Base-by-base conservation (phyloP, 2,113 vertebrate genomes). In the Sminthopsis crassicaudata region DNA sequence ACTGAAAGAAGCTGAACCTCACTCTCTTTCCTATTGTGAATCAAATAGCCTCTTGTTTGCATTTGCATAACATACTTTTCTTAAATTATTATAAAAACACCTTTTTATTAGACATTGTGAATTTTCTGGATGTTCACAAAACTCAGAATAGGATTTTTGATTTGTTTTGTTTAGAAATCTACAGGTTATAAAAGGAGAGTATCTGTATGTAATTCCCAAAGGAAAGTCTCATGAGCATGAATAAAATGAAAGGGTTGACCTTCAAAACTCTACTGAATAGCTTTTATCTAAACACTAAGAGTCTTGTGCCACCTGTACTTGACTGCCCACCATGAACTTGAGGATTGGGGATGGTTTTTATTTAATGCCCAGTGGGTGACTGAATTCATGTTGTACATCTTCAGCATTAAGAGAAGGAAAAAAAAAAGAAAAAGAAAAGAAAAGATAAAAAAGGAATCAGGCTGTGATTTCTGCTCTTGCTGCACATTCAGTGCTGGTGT, bases 1-100 rank as follows among this genome's bases (percentile, higher is more conserved):
- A 93, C 55, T 96, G 90, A 97, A 97, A 98, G 95, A 95, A 96
- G 91, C 11, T 94, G 46, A 48, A 96, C 46, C 96, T 93, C 95
- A 96, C 94, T 92, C 93, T 84, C 97, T 94, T 98, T 96, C 97
- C 90, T 91, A 95, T 60, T 5, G 51, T 91, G 27, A 42, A 94
- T 26, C 46, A 94, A 93, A 93, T 51, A n/a, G 0, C 53, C 46
- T 95, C 10, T 26, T 91, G 7, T 94, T 88, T 92, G 57, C 92
- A 94, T 30, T 30, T n/a, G 76, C 2, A 89, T 76, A 76, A 91
- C 16, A 24, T 14, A 90, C 92, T 92, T 4, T 14, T 16, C 30
- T 67, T 36, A n/a, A 67, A 67, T 67, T 36, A 67, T 6, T 67
- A 67, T 67, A 36, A 67, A 67, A 67, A 67, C 36, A 2, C 36